Evolutionary conservation across 2,888 invertebrate genomes (phyloP), one percentile per base, ranked within the genome.

Genomic region (Terebella lapidaria): DNA sequence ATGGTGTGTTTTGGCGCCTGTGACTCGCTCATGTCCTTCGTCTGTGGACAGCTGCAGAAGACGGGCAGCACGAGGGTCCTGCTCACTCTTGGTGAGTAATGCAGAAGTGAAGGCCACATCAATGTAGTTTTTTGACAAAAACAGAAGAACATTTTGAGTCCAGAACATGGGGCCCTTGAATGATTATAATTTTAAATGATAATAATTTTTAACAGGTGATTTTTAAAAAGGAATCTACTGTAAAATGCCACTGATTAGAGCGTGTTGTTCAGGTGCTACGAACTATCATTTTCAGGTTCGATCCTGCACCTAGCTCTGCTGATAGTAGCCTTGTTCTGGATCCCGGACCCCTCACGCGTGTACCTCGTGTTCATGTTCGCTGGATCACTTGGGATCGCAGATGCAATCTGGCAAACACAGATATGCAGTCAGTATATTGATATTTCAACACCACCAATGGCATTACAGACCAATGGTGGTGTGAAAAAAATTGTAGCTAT

Each of bases 1-100:
- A 93, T 96, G 92, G 94, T 96, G 74, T 93, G 93, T 78, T 96
- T 94, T 81, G 96, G 95, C 1, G 90, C 94, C 0, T 92, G 91
- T 46, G 94, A 94, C 80, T 94, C 95, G 0, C 83, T 91, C 58
- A 93, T 93, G 80, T 94, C 94, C 28, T 85, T 94, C 61, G 84
- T 92, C n/a, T 94, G 94, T 80, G 95, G 96, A 1, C 89, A 91
- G 0, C 85, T 92, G 58, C 92, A 93, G 88, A 94, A 94, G 81
- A 90, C 89, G 78, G 89, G 93, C 67, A 94, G 95, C 24, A 86
- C 95, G 70, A 87, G 89, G 71, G 88, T 91, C 1, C 87, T 93
- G 64, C 88, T 92, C 75, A 53, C 64, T 15, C 52, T 66, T 56
- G 77, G 77, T 76, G 65, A 61, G 72, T 58, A 45, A 4, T 49